Conservation (phyloP, 2,113 vertebrate species). For the Alligator mississippiensis region DNA sequence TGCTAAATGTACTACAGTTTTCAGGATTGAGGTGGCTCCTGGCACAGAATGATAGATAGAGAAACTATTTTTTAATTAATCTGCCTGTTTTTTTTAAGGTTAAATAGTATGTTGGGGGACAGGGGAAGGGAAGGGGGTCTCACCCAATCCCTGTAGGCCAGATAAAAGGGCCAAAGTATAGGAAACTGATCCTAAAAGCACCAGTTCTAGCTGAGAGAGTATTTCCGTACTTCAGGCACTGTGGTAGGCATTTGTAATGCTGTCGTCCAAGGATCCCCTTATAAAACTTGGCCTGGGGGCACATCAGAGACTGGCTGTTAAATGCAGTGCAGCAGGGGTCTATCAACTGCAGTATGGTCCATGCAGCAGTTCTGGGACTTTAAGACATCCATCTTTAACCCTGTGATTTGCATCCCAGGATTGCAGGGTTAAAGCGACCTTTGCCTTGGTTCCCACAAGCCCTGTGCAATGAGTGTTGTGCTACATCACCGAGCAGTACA, state of each 20-base stretch:
- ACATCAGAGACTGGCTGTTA: neutral
- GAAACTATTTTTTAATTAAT: neutral
- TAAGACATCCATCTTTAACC: neutral
- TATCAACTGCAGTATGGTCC: neutral
- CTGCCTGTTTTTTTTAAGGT: no score
- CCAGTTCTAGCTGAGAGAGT: neutral
- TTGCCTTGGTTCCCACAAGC: neutral
- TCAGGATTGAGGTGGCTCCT: slow-evolving; percentile 22
- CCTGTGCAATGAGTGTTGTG: neutral
- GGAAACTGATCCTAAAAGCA: neutral
- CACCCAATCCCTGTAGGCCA: neutral
- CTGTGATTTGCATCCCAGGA: no score
- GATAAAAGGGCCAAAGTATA: neutral
- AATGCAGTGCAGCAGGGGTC: neutral
- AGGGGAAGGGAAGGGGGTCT: no score
- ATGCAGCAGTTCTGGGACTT: neutral
- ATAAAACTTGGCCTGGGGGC: neutral
- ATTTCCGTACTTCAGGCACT: neutral
- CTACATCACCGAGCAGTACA: neutral
- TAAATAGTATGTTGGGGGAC: no score
- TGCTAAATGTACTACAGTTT: neutral
- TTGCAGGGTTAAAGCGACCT: neutral
- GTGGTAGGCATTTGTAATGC: neutral
- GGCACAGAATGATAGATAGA: neutral
- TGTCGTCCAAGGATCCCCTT: neutral